Conservation (phyloP, 2,888 invertebrate genomes). For the Cerastis rubricosa region DNA sequence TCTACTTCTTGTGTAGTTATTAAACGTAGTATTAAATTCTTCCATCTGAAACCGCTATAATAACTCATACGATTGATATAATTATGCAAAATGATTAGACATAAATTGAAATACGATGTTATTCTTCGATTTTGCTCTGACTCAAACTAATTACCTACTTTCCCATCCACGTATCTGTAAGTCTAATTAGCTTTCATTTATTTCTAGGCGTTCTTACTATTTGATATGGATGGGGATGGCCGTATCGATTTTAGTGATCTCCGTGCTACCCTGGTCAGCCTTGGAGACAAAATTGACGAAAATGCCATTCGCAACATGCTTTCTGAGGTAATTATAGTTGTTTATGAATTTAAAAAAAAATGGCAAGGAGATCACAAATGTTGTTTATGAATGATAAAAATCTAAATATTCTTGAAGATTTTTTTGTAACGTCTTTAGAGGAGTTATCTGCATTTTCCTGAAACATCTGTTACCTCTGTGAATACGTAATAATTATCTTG, state of each 20-base stretch:
- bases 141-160: not conserved
- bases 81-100: constrained; percentile 6
- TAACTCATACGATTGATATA: constrained; percentile 7
- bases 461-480: not conserved
- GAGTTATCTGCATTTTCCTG: not conserved
- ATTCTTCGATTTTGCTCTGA: constrained; percentile 19
- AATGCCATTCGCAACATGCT: constrained; percentile 91
- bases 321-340: constrained; percentile 86
- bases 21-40: not conserved
- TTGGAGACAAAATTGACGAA: constrained; percentile 91
- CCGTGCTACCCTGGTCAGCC: constrained; percentile 91
- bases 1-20: not conserved
- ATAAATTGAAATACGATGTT: not conserved
- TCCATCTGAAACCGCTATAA: not conserved
- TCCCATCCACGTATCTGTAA: not conserved
- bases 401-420: constrained; percentile 2
- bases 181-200: constrained; percentile 6
- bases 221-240: constrained; percentile 92
- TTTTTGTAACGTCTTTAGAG: not conserved
- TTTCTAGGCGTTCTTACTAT: constrained; percentile 91
- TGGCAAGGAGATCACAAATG: not conserved
- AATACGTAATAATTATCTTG: not conserved
- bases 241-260: constrained; percentile 92
- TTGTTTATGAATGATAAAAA: not conserved
- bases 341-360: not conserved